Conservation (phyloP, 2,797 vertebrate genomes). For the Pipistrellus pipistrellus region DNA sequence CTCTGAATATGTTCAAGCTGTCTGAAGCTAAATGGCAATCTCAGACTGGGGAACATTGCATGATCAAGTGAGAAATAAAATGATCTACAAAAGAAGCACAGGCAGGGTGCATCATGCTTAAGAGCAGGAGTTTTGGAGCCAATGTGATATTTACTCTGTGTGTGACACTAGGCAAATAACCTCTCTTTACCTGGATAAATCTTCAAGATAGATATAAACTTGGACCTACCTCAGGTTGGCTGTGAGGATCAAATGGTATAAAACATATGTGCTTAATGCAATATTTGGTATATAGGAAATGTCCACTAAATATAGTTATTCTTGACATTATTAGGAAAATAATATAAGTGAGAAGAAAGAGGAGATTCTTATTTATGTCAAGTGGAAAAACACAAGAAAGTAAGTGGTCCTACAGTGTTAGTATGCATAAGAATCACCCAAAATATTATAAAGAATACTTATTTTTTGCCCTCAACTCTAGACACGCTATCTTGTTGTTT, state of each 20-base stretch:
- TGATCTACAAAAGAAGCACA: neutral
- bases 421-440: neutral
- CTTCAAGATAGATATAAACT: neutral
- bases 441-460: neutral
- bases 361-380: neutral
- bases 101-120: neutral
- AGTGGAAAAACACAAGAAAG: neutral
- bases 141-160: neutral
- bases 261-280: neutral
- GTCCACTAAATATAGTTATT: neutral
- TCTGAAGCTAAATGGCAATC: slow-evolving; percentile 33
- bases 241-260: neutral
- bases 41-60: neutral
- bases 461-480: neutral
- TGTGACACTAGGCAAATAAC: neutral
- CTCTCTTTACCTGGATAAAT: neutral
- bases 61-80: neutral
- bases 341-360: neutral
- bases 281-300: neutral
- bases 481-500: neutral
- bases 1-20: neutral
- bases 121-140: neutral
- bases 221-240: neutral
- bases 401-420: neutral
- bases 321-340: slow-evolving; percentile 31